Evolutionary conservation across 2,888 invertebrate species (phyloP).

Genomic region (Tryphoninae sp.): DNA sequence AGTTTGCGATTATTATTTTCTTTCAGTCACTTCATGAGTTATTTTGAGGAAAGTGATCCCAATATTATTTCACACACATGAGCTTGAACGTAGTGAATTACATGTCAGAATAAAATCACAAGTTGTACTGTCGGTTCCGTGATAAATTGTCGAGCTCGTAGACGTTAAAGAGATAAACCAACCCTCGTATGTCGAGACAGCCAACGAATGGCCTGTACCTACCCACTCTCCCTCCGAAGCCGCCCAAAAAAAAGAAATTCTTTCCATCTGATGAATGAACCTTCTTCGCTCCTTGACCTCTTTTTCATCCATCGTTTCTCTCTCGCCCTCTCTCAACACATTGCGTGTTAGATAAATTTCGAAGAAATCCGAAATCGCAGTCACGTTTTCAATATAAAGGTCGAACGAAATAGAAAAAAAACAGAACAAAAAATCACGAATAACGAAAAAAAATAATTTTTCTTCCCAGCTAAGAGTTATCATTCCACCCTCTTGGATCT

Average conservation of each 20-base stretch:
- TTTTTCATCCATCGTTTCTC: neutral
- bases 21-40: neutral
- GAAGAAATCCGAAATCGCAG: constrained; percentile 25
- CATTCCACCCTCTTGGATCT: neutral
- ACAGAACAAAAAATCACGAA: neutral
- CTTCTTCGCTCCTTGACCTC: neutral
- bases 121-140: neutral
- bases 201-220: neutral
- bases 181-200: constrained; percentile 2
- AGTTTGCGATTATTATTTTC: neutral
- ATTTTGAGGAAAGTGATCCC: neutral
- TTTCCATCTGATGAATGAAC: neutral
- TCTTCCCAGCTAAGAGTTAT: neutral
- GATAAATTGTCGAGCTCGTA: constrained; percentile 5
- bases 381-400: constrained; percentile 33
- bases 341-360: neutral
- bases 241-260: neutral
- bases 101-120: neutral
- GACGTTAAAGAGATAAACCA: constrained; percentile 18
- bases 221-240: neutral
- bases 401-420: neutral
- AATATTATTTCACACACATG: neutral
- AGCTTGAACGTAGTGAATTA: neutral
- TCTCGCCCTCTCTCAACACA: neutral
- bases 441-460: neutral